Evolutionary conservation across 92 coral and sea anemone genomes (phyloP), one percentile per base, ranked within the genome.

Genomic region (Isaurus tuberculatus): DNA sequence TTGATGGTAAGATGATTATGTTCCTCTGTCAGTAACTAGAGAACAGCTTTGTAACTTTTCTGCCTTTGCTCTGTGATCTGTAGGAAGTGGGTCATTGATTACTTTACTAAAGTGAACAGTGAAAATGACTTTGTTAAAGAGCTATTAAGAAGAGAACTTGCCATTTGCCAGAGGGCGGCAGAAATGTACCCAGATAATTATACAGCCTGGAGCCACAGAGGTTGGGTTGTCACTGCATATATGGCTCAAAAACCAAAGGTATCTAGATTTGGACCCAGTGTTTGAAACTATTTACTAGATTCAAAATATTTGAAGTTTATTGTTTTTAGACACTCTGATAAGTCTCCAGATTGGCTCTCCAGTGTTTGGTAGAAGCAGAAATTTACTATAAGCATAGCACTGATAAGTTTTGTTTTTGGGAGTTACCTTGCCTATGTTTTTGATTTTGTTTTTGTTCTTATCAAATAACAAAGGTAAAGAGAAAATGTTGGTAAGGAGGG

Each of bases 191-290:
- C 92, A 20, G 98, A 96, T 73, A 94, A 96, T 82, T 96, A 94
- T 87, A 86, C 88, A 16, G 94, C 94, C 0, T 96, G 99, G 99
- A 91, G 92, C 69, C 97, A 96, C 85, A 77, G 98, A 30, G 91
- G 92, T n/a, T 96, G 98, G 99, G 86, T 96, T 14, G 88, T 91
- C 40, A 91, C 87, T 26, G 53, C 80, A 32, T 94, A 92, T 78
- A 73, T 94, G 67, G 71, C 85, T 40, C 70, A 89, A 26, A 89
- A 87, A 63, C 70, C 69, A 34, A 86, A 83, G 89, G 89, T 82
- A 79, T 28, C 23, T 22, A 17, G 16, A 55, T 55, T 19, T 14
- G 25, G 63, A 14, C 25, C 46, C 46, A 0, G 11, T 40, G 46
- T 40, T 40, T 40, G 7, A 40, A 8, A 8, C 11, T 40, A 40